phyloP scores from a whole-genome alignment of 2,888 invertebrate species.

The Chaitophorus viminalis region DNA sequence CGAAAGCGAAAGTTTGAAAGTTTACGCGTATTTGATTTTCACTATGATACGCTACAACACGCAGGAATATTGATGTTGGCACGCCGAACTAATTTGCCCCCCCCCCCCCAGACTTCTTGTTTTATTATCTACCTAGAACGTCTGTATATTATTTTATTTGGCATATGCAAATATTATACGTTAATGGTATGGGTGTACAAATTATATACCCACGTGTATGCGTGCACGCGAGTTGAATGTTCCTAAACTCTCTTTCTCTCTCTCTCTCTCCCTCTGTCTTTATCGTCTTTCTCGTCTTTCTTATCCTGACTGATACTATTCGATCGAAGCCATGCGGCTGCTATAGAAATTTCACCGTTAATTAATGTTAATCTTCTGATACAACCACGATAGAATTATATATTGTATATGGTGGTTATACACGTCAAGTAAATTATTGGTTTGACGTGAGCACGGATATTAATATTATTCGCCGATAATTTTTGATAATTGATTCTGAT shows the following conservation, averaged over 20 bases:
- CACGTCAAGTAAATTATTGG: not conserved
- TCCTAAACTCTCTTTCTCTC: not conserved
- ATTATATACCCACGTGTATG: too few species aligned
- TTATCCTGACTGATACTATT: not conserved
- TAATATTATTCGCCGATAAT: too few species aligned
- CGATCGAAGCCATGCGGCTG: not conserved
- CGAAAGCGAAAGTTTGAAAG: not conserved
- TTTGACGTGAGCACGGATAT: not conserved
- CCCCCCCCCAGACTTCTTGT: not conserved
- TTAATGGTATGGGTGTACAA: too few species aligned
- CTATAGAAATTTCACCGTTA: not conserved
- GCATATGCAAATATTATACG: not conserved
- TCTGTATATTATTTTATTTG: not conserved
- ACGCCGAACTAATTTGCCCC: not conserved
- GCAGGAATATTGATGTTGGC: constrained; percentile 29
- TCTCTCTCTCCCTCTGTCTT: too few species aligned
- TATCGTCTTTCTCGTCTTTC: too few species aligned
- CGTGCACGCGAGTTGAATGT: not conserved
- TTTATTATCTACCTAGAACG: not conserved
- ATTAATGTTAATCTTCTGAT: not conserved
- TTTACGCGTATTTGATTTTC: constrained; percentile 28
- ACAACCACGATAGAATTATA: not conserved
- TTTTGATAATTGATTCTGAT: too few species aligned
- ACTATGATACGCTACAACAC: constrained; percentile 20
- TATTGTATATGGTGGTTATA: too few species aligned